phyloP scores from a whole-genome alignment of 64 coral and sea anemone genomes.

The Catalaphyllia jardinei region DNA sequence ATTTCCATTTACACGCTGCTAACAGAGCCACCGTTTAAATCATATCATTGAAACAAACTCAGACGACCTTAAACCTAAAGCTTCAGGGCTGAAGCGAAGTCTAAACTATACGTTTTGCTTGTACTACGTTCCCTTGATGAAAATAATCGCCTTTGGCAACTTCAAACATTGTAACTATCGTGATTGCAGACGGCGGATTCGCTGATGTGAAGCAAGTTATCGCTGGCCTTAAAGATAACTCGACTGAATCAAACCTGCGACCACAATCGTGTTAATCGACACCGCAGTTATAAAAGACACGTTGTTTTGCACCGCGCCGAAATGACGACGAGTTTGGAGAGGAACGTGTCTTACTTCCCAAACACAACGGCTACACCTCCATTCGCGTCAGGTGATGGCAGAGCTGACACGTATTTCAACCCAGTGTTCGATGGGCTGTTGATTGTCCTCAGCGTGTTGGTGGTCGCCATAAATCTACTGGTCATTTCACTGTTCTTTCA shows the following conservation, averaged over 20 bases:
- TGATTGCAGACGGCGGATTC: too few relatives aligned
- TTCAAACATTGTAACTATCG: too few relatives aligned
- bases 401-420: background rate
- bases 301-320: background rate
- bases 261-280: background rate
- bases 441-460: constrained; percentile 68
- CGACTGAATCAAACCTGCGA: background rate
- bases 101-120: too few relatives aligned
- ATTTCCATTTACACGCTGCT: too few relatives aligned
- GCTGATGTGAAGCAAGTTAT: background rate
- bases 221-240: background rate
- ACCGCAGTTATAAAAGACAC: background rate
- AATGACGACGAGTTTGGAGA: background rate
- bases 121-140: too few relatives aligned
- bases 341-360: background rate
- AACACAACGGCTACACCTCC: background rate
- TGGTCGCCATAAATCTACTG: constrained; percentile 64
- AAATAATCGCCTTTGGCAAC: too few relatives aligned
- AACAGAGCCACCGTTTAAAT: too few relatives aligned
- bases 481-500: constrained; percentile 87
- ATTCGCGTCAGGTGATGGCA: background rate
- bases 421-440: constrained; percentile 50
- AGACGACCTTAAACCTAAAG: background rate
- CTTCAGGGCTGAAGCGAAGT: too few relatives aligned
- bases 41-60: background rate